Percentiles rank a stretch among this genome's conserved stretches.
These are phyloP conservation scores for Lontra canadensis DNA, from an alignment of 2,113 vertebrate genomes.

Conservation along the genomic window DNA sequence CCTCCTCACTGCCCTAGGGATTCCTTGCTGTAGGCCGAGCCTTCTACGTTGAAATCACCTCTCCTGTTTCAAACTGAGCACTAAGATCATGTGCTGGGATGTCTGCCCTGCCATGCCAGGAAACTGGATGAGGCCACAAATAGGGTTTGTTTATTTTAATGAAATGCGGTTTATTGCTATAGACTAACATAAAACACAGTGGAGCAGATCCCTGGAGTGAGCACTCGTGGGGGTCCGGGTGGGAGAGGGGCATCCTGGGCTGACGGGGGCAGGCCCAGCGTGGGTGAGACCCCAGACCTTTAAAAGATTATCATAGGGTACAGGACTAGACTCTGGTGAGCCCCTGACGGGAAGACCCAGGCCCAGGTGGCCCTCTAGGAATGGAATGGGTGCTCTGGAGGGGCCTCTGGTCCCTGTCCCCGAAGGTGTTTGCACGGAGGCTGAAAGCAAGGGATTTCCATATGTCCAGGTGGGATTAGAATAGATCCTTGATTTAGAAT, in stretches of 20 bases:
- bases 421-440: background rate
- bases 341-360: background rate
- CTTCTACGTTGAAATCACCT: background rate
- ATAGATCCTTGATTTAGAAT: background rate
- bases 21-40: too few relatives aligned
- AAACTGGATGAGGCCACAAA: background rate
- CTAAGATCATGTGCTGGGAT: fast-evolving
- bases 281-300: background rate
- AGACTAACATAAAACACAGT: background rate
- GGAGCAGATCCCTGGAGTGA: background rate
- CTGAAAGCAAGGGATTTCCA: background rate
- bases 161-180: background rate
- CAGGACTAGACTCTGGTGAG: background rate
- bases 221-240: too few relatives aligned
- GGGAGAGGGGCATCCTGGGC: background rate
- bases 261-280: background rate
- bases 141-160: background rate
- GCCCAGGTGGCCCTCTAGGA: background rate
- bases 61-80: background rate
- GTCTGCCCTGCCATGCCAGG: background rate
- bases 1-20: background rate
- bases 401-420: background rate
- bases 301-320: background rate
- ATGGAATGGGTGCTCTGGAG: background rate
- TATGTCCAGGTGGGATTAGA: background rate